Percentiles rank a stretch among this genome's conserved stretches.
phyloP scores from a whole-genome alignment of 2,797 vertebrate genomes.

The Coranthus polyacanthus region DNA sequence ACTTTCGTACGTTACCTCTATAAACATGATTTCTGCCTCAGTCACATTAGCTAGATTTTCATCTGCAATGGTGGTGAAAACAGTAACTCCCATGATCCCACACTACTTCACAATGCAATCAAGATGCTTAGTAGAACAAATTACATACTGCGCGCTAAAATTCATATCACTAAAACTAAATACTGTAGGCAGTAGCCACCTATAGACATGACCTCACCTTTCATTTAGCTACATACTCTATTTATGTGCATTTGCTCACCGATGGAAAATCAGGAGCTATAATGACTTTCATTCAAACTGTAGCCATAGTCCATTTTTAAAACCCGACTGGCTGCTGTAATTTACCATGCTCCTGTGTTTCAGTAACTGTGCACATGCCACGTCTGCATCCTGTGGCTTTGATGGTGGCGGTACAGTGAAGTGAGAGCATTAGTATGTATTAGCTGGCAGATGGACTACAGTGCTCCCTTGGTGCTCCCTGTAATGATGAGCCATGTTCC shows the following conservation, averaged over 20 bases:
- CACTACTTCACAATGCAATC: too few relatives aligned
- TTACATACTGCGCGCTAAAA: constrained; percentile 28
- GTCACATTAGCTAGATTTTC: too few relatives aligned
- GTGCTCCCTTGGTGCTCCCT: constrained; percentile 67
- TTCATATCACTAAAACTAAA: constrained; percentile 33
- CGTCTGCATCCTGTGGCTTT: constrained; percentile 56
- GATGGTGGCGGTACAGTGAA: constrained; percentile 56
- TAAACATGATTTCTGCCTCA: too few relatives aligned
- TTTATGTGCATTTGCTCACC: constrained; percentile 43
- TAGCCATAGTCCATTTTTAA: constrained; percentile 34
- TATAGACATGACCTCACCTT: constrained; percentile 6
- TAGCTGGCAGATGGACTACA: constrained; percentile 76
- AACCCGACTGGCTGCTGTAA: constrained; percentile 27
- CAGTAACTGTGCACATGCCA: constrained; percentile 27
- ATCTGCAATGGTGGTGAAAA: too few relatives aligned
- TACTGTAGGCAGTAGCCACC: constrained; percentile 21
- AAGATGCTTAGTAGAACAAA: too few relatives aligned
- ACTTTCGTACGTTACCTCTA: too few relatives aligned
- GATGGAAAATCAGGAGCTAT: constrained; percentile 26
- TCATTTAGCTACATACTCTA: constrained; percentile 3
- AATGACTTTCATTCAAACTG: constrained; percentile 34
- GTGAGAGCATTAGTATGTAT: constrained; percentile 73
- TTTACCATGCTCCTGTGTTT: constrained; percentile 33
- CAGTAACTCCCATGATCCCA: too few relatives aligned
- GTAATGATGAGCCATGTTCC: constrained; percentile 80